Evolutionary conservation across 1,140 invertebrate species (phyloP).

Genomic region (Cydia pomonella): DNA sequence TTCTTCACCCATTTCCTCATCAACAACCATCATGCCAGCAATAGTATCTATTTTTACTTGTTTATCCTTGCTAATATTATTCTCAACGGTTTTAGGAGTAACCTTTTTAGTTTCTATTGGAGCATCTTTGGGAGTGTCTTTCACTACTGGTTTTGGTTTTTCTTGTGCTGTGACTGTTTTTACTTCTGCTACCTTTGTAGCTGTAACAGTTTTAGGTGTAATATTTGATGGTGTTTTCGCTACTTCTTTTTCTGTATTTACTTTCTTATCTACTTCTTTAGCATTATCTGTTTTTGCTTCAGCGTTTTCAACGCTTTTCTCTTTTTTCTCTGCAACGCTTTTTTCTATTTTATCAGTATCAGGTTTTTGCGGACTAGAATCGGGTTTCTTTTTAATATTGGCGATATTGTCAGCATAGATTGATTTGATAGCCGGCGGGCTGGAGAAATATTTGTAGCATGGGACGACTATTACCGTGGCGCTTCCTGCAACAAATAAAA

Average conservation of each 20-base stretch:
- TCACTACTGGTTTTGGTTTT: conserved; percentile 5
- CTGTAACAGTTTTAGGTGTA: background rate
- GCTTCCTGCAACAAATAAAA: conserved; percentile 48
- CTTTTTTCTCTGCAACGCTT: background rate
- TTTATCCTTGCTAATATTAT: conserved; percentile 11
- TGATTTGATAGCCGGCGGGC: conserved; percentile 53
- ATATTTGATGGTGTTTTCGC: conserved; percentile 2
- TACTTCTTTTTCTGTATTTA: background rate
- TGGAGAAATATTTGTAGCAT: conserved; percentile 54
- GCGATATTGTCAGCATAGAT: conserved; percentile 40
- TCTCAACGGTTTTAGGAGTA: conserved; percentile 11
- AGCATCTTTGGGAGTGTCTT: conserved; percentile 14
- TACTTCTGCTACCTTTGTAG: background rate
- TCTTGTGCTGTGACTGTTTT: conserved; percentile 2
- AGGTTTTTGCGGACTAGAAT: conserved; percentile 16
- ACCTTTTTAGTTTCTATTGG: conserved; percentile 25
- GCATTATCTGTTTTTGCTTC: conserved; percentile 2
- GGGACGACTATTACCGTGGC: conserved; percentile 53
- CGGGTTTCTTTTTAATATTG: conserved; percentile 20
- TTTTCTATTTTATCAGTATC: conserved; percentile 30
- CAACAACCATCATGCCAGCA: conserved; percentile 31
- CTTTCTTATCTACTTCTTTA: background rate
- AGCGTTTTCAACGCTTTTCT: background rate
- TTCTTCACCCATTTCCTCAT: conserved; percentile 59
- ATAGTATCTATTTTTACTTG: background rate